phyloP scores from a whole-genome alignment of 2,888 invertebrate genomes.

The Cetonia aurata region DNA sequence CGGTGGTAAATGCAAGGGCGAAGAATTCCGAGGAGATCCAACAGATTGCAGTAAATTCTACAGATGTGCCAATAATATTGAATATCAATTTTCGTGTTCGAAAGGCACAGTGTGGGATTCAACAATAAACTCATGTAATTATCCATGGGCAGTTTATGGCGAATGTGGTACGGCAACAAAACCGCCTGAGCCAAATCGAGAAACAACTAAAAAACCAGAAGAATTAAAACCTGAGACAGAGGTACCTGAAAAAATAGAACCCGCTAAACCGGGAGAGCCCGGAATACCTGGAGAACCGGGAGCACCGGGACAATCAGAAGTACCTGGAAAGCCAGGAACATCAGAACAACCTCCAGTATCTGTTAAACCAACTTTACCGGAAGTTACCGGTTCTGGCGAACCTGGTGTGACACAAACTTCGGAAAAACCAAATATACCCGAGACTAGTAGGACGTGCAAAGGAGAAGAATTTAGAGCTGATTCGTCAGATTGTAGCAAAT shows the following conservation, averaged over 20 bases:
- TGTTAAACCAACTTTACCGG: slow-evolving; percentile 64
- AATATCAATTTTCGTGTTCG: slow-evolving; percentile 80
- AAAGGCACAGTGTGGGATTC: slow-evolving; percentile 71
- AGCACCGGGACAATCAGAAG: slow-evolving; percentile 67
- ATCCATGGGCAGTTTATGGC: slow-evolving; percentile 38
- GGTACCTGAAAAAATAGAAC: slow-evolving; percentile 62
- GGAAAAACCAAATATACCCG: slow-evolving; percentile 22
- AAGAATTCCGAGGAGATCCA: slow-evolving; percentile 80
- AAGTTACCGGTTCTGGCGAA: slow-evolving; percentile 16
- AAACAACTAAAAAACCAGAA: slow-evolving; percentile 25
- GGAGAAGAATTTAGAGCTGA: slow-evolving; percentile 66
- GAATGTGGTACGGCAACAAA: slow-evolving; percentile 46
- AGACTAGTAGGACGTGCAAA: slow-evolving; percentile 26
- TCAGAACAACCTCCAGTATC: slow-evolving; percentile 76
- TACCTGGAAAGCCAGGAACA: slow-evolving; percentile 79
- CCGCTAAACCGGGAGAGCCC: slow-evolving; percentile 78
- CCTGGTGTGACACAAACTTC: slow-evolving; percentile 33
- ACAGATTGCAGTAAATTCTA: slow-evolving; percentile 81
- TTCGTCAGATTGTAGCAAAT: slow-evolving; percentile 28
- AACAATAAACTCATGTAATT: slow-evolving; percentile 40
- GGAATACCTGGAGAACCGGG: slow-evolving; percentile 81
- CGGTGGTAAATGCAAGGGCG: slow-evolving; percentile 67
- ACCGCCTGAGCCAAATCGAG: slow-evolving; percentile 33
- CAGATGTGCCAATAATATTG: slow-evolving; percentile 74
- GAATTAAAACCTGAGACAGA: slow-evolving; percentile 1